Base-by-base conservation (phyloP, 2,797 vertebrate genomes). In the Xiphorhynchus erythropygius region DNA sequence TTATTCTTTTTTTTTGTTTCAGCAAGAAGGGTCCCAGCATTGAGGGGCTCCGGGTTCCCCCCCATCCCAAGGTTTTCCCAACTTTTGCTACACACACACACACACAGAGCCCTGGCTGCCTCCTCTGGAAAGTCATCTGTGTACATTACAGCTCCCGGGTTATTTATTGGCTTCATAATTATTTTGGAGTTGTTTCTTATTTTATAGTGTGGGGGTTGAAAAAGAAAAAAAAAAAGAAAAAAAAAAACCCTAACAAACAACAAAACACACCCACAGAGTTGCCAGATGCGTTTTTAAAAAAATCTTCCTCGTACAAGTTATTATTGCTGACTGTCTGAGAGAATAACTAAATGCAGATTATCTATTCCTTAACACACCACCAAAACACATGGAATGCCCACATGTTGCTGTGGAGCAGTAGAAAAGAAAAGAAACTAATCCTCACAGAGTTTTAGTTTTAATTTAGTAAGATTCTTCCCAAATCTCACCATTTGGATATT, bases 1-100 rank as follows among this genome's bases (percentile, higher is more conserved):
- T 47, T 30, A 42, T 44, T 44, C 18, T 44, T 42, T 46, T 56
- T 32, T 21, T 19, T 37, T 33, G 7, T 21, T 53, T 95, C 95
- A 93, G 96, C 95, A 62, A 41, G 57, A 42, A 22, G 95, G 98
- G 98, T 98, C 98, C 46, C 27, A 44, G n/a, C 11, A 35, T 30
- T 24, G 62, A 41, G 37, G 52, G 37, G 27, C 11, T 46, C 19
- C 1, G 2, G 18, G 6, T 11, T 5, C 9, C 64, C 8, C 9
- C 64, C 56, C 8, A 3, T 4, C 28, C 65, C 53, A 3, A 49
- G 32, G 14, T 75, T 84, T 84, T 84, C 91, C 69, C 83, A 28
- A 1, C 28, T 46, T 89, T 41, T 59, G 28, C 87, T 87, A n/a
- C n/a, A 46, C 89, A 93, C 62, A 74, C 63, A 11, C 5, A 46